Evolutionary conservation across 2,797 vertebrate genomes (phyloP).

Genomic region (Brotula barbata): DNA sequence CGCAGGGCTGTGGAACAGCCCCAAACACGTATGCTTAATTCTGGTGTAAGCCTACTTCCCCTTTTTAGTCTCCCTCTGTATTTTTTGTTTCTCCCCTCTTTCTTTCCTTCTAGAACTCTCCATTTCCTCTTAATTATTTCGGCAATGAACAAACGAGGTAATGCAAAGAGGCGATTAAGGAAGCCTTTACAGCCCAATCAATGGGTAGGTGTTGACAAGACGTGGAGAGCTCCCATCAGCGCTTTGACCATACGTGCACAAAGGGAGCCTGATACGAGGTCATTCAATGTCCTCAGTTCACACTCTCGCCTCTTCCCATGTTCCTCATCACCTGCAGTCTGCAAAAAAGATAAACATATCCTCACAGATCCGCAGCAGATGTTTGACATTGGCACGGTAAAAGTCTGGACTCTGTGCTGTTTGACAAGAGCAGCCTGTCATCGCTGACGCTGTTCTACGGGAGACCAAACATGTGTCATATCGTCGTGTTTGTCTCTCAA

Average conservation of each 20-base stretch:
- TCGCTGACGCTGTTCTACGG: slow-evolving; percentile 11
- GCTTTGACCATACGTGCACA: not conserved
- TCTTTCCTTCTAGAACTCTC: slow-evolving; percentile 5
- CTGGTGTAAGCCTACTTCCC: slow-evolving; percentile 24
- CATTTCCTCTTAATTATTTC: not conserved
- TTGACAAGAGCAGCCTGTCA: slow-evolving; percentile 46
- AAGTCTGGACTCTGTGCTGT: slow-evolving; percentile 22
- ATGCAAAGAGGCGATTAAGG: not conserved
- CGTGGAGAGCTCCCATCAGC: slow-evolving; percentile 4
- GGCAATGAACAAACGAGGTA: not conserved
- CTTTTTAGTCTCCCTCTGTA: slow-evolving; percentile 14
- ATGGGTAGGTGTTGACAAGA: not conserved
- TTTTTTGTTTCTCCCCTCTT: slow-evolving; percentile 9
- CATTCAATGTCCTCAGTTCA: slow-evolving; percentile 27
- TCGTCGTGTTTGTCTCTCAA: slow-evolving; percentile 20
- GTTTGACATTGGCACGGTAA: slow-evolving; percentile 36
- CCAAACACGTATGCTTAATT: slow-evolving; percentile 40
- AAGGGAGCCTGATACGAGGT: not conserved
- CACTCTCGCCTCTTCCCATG: slow-evolving; percentile 25
- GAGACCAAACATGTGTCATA: slow-evolving; percentile 15
- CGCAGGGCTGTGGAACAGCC: slow-evolving; percentile 40
- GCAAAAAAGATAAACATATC: slow-evolving; percentile 47
- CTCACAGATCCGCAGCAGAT: slow-evolving; percentile 33
- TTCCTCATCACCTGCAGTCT: slow-evolving; percentile 35
- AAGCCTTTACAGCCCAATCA: not conserved